A percentile compares a stretch with the other conserved stretches of the same genome.
Conservation (phyloP, 2,797 vertebrate genomes). For the Gadopsis marmoratus region DNA sequence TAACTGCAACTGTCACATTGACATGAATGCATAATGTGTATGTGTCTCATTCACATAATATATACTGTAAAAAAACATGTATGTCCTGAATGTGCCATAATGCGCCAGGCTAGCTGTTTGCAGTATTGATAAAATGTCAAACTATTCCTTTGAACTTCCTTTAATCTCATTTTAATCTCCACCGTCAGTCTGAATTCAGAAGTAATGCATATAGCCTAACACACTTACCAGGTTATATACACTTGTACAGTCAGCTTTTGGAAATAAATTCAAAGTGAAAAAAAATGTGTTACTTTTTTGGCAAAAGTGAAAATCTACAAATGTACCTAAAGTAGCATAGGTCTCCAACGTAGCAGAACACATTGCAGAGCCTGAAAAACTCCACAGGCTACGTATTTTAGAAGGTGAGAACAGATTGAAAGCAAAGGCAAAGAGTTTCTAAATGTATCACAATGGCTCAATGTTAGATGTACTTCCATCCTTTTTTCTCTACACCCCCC, state of each 20-base stretch:
- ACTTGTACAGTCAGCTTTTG: not conserved
- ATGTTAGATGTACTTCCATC: constrained; percentile 48
- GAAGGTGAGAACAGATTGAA: constrained; percentile 14
- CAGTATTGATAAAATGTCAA: not conserved
- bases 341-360: not conserved
- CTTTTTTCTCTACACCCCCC: constrained; percentile 45
- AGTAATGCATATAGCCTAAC: not conserved
- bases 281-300: not conserved
- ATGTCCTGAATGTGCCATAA: too few relatives aligned
- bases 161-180: not conserved
- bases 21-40: too few relatives aligned
- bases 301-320: not conserved
- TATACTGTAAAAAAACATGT: too few relatives aligned
- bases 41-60: too few relatives aligned
- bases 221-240: not conserved
- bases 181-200: constrained; percentile 5
- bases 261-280: not conserved
- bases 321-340: too few relatives aligned
- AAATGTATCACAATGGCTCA: constrained; percentile 48
- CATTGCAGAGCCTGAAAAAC: not conserved
- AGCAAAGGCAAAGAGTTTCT: constrained; percentile 37
- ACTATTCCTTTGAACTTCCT: not conserved
- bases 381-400: constrained; percentile 6
- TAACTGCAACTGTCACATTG: too few relatives aligned
- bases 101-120: too few relatives aligned